A percentile compares a stretch with the other conserved stretches of the same genome.
Conservation (phyloP, 2,888 invertebrate species). For the Tinea trinotella region DNA sequence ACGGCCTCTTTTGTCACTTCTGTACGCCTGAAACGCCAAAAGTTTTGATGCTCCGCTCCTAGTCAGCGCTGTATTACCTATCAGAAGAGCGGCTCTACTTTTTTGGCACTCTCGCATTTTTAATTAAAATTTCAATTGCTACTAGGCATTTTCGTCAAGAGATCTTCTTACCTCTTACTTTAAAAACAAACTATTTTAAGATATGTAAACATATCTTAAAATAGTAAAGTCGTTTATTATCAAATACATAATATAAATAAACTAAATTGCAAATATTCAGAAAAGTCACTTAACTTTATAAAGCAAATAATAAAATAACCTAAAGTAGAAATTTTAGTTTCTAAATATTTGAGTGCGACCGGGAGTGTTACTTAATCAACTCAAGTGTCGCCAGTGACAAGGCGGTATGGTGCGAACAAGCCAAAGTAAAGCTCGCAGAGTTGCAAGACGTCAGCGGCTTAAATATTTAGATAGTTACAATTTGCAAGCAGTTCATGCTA, state of each 20-base stretch:
- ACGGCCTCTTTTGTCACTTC: constrained; percentile 12
- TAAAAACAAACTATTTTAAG: too few species aligned
- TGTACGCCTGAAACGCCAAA: neutral
- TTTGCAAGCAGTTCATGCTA: constrained; percentile 4
- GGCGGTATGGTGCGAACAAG: constrained; percentile 7
- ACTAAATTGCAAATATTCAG: neutral
- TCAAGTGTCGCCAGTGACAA: constrained; percentile 7
- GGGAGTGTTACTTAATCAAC: constrained; percentile 10
- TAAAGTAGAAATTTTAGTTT: neutral
- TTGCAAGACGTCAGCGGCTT: constrained; percentile 10
- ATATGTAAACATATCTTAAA: too few species aligned
- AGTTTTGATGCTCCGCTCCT: constrained; percentile 1
- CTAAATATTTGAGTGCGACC: constrained; percentile 4
- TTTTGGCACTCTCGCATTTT: neutral
- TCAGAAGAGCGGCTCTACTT: neutral
- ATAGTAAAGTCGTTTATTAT: too few species aligned
- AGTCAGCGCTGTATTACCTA: neutral
- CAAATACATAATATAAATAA: too few species aligned
- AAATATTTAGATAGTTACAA: constrained; percentile 10
- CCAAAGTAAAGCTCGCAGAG: constrained; percentile 12
- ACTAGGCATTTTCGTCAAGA: neutral
- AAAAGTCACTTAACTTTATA: constrained; percentile 12
- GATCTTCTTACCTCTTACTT: too few species aligned
- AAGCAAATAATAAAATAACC: neutral
- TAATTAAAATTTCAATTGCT: too few species aligned